Evolutionary conservation across 2,113 vertebrate genomes (phyloP).

Genomic region (Calcarius ornatus): DNA sequence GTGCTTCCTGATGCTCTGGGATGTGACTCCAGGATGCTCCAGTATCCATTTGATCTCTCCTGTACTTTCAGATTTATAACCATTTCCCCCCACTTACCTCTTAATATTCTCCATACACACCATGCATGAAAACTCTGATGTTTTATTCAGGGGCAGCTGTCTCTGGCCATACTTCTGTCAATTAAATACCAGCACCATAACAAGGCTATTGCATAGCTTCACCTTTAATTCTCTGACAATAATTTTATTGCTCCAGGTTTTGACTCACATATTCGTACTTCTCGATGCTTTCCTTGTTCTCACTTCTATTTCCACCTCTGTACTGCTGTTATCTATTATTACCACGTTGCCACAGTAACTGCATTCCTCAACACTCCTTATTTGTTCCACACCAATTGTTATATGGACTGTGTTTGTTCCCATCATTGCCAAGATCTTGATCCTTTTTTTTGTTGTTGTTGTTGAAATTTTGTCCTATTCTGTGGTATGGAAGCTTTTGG

Average conservation of each 20-base stretch:
- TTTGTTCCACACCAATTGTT: slow-evolving; percentile 40
- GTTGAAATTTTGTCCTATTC: background rate
- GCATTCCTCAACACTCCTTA: slow-evolving; percentile 23
- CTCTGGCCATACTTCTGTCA: background rate
- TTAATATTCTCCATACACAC: background rate
- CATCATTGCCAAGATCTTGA: background rate
- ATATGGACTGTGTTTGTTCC: background rate
- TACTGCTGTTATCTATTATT: slow-evolving; percentile 37
- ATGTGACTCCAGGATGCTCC: background rate
- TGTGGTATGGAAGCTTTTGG: background rate
- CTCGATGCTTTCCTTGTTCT: background rate
- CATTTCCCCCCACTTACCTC: background rate
- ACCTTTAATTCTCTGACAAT: background rate
- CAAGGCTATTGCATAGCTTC: background rate
- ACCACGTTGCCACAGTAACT: slow-evolving; percentile 53
- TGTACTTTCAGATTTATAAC: background rate
- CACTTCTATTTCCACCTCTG: slow-evolving; percentile 35
- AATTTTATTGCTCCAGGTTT: background rate
- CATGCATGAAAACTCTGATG: background rate
- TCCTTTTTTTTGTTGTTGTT: background rate
- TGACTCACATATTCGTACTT: background rate
- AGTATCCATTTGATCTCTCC: background rate
- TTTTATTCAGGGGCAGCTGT: background rate
- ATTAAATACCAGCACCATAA: background rate
- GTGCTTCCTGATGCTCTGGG: background rate